A percentile compares a stretch with the other conserved stretches of the same genome.
Conservation (phyloP, 2,888 invertebrate species). For the Rhynchonema sp. region DNA sequence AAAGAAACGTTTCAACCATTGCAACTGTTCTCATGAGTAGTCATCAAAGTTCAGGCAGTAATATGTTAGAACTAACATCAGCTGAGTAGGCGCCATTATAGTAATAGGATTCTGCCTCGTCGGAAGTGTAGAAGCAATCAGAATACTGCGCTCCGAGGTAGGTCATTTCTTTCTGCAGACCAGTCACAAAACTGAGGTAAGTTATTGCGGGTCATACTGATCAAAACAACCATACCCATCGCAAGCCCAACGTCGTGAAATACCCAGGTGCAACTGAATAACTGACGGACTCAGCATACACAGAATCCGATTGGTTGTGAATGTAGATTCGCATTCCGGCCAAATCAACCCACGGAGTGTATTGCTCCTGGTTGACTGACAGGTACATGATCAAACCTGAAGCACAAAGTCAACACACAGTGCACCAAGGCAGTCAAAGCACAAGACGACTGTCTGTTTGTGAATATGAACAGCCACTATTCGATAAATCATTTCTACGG, state of each 20-base stretch:
- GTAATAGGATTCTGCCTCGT: neutral
- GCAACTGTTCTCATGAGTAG: too few relatives aligned
- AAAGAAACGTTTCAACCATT: neutral
- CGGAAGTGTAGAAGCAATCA: neutral
- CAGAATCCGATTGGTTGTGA: constrained; percentile 1
- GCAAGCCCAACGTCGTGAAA: neutral
- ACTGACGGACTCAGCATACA: neutral
- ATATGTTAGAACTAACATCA: constrained; percentile 4
- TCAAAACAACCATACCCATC: neutral
- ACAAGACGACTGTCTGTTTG: too few relatives aligned
- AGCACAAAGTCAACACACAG: too few relatives aligned
- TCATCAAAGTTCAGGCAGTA: too few relatives aligned
- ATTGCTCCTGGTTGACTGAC: neutral
- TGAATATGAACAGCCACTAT: too few relatives aligned
- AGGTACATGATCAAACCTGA: neutral
- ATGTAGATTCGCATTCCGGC: neutral
- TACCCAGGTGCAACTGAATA: neutral
- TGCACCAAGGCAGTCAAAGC: too few relatives aligned
- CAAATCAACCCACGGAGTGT: constrained; percentile 1
- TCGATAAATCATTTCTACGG: too few relatives aligned
- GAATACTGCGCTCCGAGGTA: neutral
- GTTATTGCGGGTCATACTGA: too few relatives aligned
- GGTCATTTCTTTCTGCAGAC: neutral
- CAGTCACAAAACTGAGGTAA: neutral
- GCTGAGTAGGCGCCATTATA: neutral